Evolutionary conservation across 2,888 invertebrate genomes (phyloP).

Genomic region (Limnephilus rhombicus): DNA sequence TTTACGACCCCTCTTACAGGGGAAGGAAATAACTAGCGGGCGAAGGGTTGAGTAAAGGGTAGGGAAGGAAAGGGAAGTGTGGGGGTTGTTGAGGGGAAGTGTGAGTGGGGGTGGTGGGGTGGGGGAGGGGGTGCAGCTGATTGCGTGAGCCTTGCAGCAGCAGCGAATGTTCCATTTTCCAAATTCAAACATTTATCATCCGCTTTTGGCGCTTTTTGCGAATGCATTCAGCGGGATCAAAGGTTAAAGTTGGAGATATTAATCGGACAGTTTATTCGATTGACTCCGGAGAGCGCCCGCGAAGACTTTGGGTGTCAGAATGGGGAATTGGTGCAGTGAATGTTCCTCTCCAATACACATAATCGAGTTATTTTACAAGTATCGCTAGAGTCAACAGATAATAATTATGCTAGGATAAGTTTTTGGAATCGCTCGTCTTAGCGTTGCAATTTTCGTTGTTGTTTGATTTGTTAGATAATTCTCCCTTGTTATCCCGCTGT

Average conservation of each 20-base stretch:
- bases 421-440: background rate
- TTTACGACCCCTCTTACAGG: constrained; percentile 4
- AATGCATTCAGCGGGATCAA: constrained; percentile 42
- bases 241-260: constrained; percentile 20
- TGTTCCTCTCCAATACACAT: background rate
- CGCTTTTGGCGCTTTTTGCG: constrained; percentile 40
- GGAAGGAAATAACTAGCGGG: constrained; percentile 48
- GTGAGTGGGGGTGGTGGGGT: background rate
- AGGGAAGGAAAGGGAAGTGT: constrained; percentile 17
- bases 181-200: constrained; percentile 52
- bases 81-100: background rate
- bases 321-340: background rate
- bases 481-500: background rate
- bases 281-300: background rate
- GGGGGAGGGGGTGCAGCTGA: constrained; percentile 59
- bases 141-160: constrained; percentile 57
- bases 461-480: background rate
- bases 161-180: constrained; percentile 52
- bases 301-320: background rate
- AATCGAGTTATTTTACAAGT: background rate
- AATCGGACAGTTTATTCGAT: constrained; percentile 33
- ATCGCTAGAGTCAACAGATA: background rate
- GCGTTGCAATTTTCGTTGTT: background rate
- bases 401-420: background rate
- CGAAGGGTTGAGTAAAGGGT: constrained; percentile 5